Evolutionary conservation across 2,113 vertebrate genomes (phyloP), one percentile per base, ranked within the genome.

Genomic region (Cochlearius cochlearius): DNA sequence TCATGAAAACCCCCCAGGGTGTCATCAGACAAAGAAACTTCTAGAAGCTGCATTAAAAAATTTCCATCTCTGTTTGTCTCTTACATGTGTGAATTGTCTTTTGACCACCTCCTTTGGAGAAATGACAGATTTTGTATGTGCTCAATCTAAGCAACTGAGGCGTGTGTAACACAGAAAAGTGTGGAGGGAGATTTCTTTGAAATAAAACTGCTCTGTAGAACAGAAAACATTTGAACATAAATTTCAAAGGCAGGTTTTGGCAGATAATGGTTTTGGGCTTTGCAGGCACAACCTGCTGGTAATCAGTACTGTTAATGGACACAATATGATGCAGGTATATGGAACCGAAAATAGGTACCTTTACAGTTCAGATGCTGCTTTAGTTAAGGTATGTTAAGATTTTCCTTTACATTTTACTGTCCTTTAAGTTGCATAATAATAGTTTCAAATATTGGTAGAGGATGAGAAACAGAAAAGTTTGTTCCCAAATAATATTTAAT

Each of bases 171-270:
- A 66, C 58, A 76, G 56, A 79, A 53, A 56, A 43, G n/a, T 18
- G 45, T 77, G 58, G 67, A 94, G 36, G 29, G 58, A 71, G 16
- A 88, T 83, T 92, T 83, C 50, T 93, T 69, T 83, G 47, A 86
- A 96, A 90, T 90, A 83, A 86, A 86, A 63, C 23, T 58, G 32
- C 55, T 92, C 15, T 21, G 63, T 88, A 82, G 85, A 94, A 93
- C 10, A 63, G 81, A 93, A 95, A 96, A 93, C 86, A 88, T 80
- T 80, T 95, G 85, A 93, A 90, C 78, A 77, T 95, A 83, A 90
- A 83, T 92, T 96, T 96, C 50, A 94, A 92, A 94, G 67, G 20
- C 23, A 83, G 43, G 3, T 76, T 90, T 80, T 7, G 4, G 29
- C 30, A 74, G 75, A 86, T 79, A 93, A 95, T n/a, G 66, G 15